These are phyloP conservation scores for Chloroceryle amazona DNA, from an alignment of 2,797 vertebrate genomes.

Conservation along the genomic window DNA sequence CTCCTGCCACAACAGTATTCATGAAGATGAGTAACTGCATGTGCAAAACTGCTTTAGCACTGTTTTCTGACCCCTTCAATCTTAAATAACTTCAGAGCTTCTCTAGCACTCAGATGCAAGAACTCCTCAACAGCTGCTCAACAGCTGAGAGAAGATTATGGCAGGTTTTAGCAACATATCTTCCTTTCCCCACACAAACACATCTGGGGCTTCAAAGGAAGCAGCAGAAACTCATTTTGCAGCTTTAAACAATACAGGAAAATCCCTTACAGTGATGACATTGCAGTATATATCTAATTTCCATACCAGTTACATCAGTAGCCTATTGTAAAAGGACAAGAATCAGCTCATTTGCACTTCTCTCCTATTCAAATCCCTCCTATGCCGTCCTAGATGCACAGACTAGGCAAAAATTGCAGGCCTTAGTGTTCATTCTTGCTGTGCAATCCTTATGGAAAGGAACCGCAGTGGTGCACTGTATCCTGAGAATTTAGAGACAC, in stretches of 20 bases:
- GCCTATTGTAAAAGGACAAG: neutral
- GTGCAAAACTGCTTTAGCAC: neutral
- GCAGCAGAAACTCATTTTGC: neutral
- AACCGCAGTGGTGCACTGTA: neutral
- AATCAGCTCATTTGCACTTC: neutral
- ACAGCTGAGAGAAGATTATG: neutral
- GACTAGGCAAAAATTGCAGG: neutral
- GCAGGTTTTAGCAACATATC: neutral
- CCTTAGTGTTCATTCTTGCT: neutral
- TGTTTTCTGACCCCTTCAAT: neutral
- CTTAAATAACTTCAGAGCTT: neutral
- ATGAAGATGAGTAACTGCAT: neutral
- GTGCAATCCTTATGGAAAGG: neutral
- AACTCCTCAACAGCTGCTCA: neutral
- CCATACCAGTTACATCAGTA: neutral
- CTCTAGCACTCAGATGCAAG: neutral
- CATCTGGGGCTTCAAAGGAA: conserved; percentile 24
- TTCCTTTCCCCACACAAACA: neutral
- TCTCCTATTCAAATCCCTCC: rapidly evolving
- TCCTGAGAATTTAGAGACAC: neutral
- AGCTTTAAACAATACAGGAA: conserved; percentile 9
- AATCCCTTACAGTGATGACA: neutral
- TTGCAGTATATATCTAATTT: neutral
- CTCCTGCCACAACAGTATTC: neutral
- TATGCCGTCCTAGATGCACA: neutral